phyloP scores from a whole-genome alignment of 2,888 invertebrate species.

The Crioceris asparagi region DNA sequence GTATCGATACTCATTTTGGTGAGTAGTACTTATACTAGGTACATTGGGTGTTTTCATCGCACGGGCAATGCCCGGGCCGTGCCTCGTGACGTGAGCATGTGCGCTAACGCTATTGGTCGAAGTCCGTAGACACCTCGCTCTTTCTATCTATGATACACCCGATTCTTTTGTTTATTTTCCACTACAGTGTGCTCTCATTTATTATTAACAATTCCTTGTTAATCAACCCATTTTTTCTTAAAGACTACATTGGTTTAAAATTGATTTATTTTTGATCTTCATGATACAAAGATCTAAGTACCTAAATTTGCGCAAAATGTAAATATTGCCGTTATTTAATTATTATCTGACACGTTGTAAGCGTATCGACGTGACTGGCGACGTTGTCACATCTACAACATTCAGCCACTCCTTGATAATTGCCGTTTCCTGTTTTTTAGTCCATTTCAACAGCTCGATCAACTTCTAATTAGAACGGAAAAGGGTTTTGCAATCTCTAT shows the following conservation, averaged over 20 bases:
- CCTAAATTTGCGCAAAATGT: slow-evolving; percentile 5
- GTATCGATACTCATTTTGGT: no score
- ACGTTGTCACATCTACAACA: slow-evolving; percentile 23
- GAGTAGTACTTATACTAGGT: no score
- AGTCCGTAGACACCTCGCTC: slow-evolving; percentile 17
- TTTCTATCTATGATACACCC: slow-evolving; percentile 12
- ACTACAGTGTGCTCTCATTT: no score
- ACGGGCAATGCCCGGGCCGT: slow-evolving; percentile 28
- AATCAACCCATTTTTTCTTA: no score
- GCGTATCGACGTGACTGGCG: slow-evolving; percentile 25
- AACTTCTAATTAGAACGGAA: no score
- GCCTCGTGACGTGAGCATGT: slow-evolving; percentile 34
- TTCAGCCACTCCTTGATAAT: slow-evolving; percentile 26
- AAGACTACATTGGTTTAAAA: no score
- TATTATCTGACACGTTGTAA: slow-evolving; percentile 21
- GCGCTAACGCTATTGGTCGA: slow-evolving; percentile 29
- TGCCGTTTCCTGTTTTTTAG: no score
- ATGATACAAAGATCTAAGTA: no score
- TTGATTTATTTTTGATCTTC: no score
- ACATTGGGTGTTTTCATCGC: slow-evolving; percentile 17
- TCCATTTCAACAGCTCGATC: no score
- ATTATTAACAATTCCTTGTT: no score
- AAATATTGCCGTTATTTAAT: slow-evolving; percentile 13
- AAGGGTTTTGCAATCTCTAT: no score
- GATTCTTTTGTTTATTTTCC: slow-evolving; percentile 24